phyloP scores from a whole-genome alignment of 2,113 vertebrate species.

The Puma concolor region DNA sequence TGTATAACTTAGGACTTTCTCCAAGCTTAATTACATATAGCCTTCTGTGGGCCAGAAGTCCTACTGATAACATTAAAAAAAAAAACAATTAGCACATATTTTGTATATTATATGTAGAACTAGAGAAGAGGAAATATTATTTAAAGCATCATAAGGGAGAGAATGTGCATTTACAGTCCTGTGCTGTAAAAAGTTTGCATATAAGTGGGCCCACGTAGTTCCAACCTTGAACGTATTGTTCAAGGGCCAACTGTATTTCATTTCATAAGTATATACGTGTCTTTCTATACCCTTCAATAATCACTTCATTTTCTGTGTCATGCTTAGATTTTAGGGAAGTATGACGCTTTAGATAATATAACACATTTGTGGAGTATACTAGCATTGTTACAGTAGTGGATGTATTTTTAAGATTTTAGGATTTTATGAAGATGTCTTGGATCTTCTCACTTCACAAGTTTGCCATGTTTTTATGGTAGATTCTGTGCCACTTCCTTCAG shows the following conservation, averaged over 20 bases:
- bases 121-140: neutral
- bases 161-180: neutral
- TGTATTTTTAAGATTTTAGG: constrained; percentile 39
- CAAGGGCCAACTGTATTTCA: neutral
- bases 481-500: constrained; percentile 60
- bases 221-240: neutral
- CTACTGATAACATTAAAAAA: neutral
- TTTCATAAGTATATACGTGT: constrained; percentile 39
- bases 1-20: neutral
- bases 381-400: constrained; percentile 50
- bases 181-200: neutral
- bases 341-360: constrained; percentile 62
- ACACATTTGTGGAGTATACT: neutral
- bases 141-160: neutral
- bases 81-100: neutral
- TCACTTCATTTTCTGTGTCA: constrained; percentile 68
- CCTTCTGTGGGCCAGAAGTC: neutral
- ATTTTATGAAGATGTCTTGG: constrained; percentile 59
- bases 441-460: constrained; percentile 69
- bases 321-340: constrained; percentile 44
- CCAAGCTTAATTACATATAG: neutral
- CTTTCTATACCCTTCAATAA: constrained; percentile 62
- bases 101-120: neutral
- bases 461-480: constrained; percentile 58
- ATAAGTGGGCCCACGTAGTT: neutral